Evolutionary conservation across 2,888 invertebrate species (phyloP).

Genomic region (Chaitophorus viminalis): DNA sequence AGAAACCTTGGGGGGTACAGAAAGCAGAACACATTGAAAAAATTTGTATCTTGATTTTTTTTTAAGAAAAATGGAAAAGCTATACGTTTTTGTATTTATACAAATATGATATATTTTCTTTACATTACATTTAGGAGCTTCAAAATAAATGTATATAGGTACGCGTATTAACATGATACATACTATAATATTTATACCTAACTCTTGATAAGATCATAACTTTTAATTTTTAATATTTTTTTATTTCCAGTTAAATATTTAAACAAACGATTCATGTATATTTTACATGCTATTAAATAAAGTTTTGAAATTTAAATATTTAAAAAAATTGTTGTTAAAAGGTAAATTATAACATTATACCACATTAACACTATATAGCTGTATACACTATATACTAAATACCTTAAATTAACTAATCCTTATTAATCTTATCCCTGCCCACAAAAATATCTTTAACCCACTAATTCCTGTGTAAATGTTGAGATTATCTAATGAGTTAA

Average conservation of each 20-base stretch:
- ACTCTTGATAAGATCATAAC: background rate
- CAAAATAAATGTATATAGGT: background rate
- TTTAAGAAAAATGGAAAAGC: slow-evolving; percentile 29
- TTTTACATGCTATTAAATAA: too few species aligned
- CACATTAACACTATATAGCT: too few species aligned
- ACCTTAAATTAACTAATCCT: too few species aligned
- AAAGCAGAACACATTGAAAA: slow-evolving; percentile 41
- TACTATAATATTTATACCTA: background rate
- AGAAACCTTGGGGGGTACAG: background rate
- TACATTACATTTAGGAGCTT: slow-evolving; percentile 24
- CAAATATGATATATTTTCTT: slow-evolving; percentile 16
- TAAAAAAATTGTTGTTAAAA: too few species aligned
- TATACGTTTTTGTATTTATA: slow-evolving; percentile 39
- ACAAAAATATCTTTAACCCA: too few species aligned
- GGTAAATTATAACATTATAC: too few species aligned
- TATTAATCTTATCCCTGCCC: too few species aligned
- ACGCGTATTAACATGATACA: background rate
- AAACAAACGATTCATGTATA: too few species aligned
- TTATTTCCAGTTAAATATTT: background rate
- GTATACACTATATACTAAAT: too few species aligned
- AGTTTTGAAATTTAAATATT: too few species aligned
- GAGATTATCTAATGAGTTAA: too few species aligned
- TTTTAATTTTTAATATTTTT: background rate
- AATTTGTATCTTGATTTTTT: slow-evolving; percentile 39
- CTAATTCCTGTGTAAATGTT: too few species aligned